phyloP scores from a whole-genome alignment of 2,113 vertebrate species.

The Thalassarche chlororhynchos region DNA sequence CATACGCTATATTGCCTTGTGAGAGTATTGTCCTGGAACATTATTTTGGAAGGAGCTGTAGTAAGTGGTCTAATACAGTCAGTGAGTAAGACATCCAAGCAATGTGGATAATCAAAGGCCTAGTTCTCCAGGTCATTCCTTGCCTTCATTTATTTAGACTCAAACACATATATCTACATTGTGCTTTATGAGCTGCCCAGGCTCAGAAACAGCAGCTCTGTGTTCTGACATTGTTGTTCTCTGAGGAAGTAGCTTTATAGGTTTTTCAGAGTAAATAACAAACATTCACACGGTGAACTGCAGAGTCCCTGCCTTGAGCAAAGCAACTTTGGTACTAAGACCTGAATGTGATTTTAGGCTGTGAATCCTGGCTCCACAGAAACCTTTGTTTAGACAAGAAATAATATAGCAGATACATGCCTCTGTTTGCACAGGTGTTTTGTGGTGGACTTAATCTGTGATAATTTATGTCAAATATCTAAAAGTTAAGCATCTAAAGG shows the following conservation, averaged over 20 bases:
- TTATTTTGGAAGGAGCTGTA: background rate
- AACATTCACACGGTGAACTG: background rate
- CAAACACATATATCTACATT: no score
- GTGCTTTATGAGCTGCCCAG: background rate
- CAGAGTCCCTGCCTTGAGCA: background rate
- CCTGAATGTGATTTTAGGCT: background rate
- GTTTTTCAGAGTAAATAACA: background rate
- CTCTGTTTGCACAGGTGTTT: background rate
- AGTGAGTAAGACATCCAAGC: background rate
- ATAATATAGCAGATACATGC: background rate
- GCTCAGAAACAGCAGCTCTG: background rate
- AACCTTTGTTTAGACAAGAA: background rate
- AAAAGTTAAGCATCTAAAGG: background rate
- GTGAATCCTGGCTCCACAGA: background rate
- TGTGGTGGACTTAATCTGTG: background rate
- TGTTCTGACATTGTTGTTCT: background rate
- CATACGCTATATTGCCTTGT: background rate
- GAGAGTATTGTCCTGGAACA: background rate
- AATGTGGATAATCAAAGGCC: background rate
- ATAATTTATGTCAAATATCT: background rate
- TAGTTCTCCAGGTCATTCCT: background rate
- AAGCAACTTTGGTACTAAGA: background rate
- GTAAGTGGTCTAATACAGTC: background rate
- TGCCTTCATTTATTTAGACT: background rate
- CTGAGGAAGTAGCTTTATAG: background rate